Evolutionary conservation across 2,797 vertebrate species (phyloP).

Genomic region (Uromys caudimaculatus): DNA sequence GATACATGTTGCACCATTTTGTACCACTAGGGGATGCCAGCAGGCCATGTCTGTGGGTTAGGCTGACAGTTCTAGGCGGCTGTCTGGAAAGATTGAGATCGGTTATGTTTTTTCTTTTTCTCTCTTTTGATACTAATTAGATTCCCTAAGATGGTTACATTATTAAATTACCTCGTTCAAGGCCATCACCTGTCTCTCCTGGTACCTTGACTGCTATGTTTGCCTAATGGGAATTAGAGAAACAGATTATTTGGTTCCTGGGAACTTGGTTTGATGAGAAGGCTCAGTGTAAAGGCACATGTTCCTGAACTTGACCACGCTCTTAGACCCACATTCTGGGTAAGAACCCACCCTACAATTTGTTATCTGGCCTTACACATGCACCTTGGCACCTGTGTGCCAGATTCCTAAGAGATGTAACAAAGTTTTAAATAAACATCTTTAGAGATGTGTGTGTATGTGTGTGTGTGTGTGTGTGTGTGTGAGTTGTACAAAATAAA

Average conservation of each 20-base stretch:
- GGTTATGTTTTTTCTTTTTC: accelerated
- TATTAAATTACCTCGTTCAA: not conserved
- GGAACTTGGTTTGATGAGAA: not conserved
- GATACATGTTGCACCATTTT: not conserved
- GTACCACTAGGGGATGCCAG: not conserved
- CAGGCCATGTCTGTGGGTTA: not conserved
- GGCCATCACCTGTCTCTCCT: not conserved
- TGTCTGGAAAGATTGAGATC: not conserved
- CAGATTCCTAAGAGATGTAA: not conserved
- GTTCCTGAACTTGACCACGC: not conserved
- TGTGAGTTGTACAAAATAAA: not conserved
- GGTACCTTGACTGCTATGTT: not conserved
- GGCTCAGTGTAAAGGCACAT: not conserved
- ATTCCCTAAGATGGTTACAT: not conserved
- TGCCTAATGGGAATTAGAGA: not conserved
- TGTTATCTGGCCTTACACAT: not conserved
- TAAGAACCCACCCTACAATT: not conserved
- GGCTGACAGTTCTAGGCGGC: not conserved
- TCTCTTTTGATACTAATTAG: not conserved
- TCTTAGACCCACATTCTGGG: no score
- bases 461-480: not conserved
- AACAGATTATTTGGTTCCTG: not conserved
- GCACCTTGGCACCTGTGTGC: not conserved
- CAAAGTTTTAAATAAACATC: not conserved
- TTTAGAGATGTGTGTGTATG: not conserved